These are phyloP conservation scores for Chironex yamaguchii DNA, from an alignment of 30 jellyfish, hydroid and myxozoan genomes.

Conservation along the genomic window DNA sequence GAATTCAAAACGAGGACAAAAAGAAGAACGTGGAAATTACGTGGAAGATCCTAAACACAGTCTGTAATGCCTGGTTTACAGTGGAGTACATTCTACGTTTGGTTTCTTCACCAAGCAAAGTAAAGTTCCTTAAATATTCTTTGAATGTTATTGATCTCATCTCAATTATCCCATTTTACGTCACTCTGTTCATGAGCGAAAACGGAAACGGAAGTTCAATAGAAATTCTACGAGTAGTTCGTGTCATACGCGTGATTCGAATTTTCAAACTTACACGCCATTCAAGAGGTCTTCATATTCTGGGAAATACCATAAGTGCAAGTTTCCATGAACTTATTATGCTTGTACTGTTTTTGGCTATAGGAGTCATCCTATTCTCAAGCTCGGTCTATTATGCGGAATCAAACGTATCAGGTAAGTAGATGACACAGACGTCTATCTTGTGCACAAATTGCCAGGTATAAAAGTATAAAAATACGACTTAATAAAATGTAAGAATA, in stretches of 20 bases:
- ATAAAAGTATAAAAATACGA: no score
- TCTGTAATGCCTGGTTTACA: slow-evolving; percentile 97
- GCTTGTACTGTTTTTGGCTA: slow-evolving; percentile 88
- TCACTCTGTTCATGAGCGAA: slow-evolving; percentile 73
- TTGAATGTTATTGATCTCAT: slow-evolving; percentile 85
- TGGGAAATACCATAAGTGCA: slow-evolving; percentile 95
- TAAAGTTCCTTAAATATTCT: slow-evolving; percentile 71
- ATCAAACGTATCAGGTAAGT: slow-evolving; percentile 66
- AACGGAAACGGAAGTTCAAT: slow-evolving; percentile 64
- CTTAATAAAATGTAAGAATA: no score
- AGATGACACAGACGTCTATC: no score
- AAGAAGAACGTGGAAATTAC: slow-evolving; percentile 58
- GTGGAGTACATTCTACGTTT: slow-evolving; percentile 84
- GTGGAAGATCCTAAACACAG: slow-evolving; percentile 79
- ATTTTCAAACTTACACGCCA: slow-evolving; percentile 96
- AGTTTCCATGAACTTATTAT: slow-evolving; percentile 93
- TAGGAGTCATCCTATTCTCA: slow-evolving; percentile 90
- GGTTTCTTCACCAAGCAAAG: slow-evolving; percentile 78
- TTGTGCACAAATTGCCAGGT: no score
- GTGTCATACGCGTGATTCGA: slow-evolving; percentile 94
- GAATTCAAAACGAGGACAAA: slow-evolving; percentile 21
- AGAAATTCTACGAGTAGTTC: slow-evolving; percentile 90
- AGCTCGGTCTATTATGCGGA: slow-evolving; percentile 98
- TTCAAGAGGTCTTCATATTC: slow-evolving; percentile 96
- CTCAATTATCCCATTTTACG: slow-evolving; percentile 90